Base-by-base conservation (phyloP, 2,113 vertebrate genomes). In the Carassius gibelio region DNA sequence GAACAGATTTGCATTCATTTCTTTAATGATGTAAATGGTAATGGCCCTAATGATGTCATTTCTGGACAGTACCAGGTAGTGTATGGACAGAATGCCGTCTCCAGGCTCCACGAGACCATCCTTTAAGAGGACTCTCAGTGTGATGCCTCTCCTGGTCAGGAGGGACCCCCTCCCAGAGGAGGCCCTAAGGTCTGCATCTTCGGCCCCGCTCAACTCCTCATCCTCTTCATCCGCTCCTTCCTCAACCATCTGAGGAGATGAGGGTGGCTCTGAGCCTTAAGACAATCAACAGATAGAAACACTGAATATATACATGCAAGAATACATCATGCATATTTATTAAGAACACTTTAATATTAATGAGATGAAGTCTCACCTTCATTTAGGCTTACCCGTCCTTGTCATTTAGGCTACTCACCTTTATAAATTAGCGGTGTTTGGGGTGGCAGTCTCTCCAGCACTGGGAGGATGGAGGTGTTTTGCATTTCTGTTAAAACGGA, bases 101-200 rank as follows among this genome's bases (percentile, higher is more conserved):
- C 96, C 98, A 0, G 98, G 96, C 89, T 99, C 96, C 79, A 99
- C 96, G 90, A 99, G 94, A 34, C 95, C 96, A 0, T 99, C 97
- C 0, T 98, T 97, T 17, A 99, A 95, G 75, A 99, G 95, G 26
- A 98, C 97, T 0, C 97, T 89, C 85, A 99, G 91, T 3, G 98
- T 99, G 94, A 99, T 97, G 23, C 97, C 96, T 0, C 97, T 94
- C 84, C 97, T 92, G 30, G 97, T 97, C 86, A 99, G 94, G 61
- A 97, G 91, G n/a, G 95, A 95, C 1, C 97, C 96, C 1, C 96
- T 91, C 0, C 93, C 83, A 0, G 93, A 92, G 4, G 80, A 93
- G 21, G 81, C 86, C 9, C 93, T 72, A 50, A 93, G 85, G 45
- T 96, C 95, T 0, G 89, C 89, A 78, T 95, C 96, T 81, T 96